These are phyloP conservation scores for Anthonomus grandis DNA, from an alignment of 1,140 invertebrate genomes.

Conservation along the genomic window DNA sequence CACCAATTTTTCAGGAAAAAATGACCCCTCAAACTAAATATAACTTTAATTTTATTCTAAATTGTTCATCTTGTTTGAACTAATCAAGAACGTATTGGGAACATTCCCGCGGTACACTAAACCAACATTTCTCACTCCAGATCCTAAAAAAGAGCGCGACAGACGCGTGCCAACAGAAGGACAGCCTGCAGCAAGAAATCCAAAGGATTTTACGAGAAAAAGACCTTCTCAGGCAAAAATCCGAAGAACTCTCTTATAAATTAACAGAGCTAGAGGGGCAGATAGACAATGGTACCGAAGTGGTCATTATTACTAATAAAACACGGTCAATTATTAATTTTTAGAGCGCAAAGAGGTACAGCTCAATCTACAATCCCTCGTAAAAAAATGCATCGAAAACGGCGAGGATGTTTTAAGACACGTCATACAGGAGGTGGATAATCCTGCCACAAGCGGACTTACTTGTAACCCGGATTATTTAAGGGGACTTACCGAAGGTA, in stretches of 20 bases:
- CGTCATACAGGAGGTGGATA: slow-evolving; percentile 64
- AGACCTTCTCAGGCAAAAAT: slow-evolving; percentile 42
- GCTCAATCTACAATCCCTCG: slow-evolving; percentile 35
- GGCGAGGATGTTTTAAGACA: slow-evolving; percentile 59
- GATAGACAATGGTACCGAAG: slow-evolving; percentile 17
- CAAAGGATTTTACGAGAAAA: slow-evolving; percentile 40
- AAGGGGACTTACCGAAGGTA: slow-evolving; percentile 45
- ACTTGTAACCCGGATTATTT: slow-evolving; percentile 70
- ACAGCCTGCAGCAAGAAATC: slow-evolving; percentile 40
- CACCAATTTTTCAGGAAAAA: no score
- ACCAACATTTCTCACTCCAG: no score
- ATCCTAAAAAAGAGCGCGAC: slow-evolving; percentile 43
- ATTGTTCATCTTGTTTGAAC: no score
- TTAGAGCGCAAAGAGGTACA: slow-evolving; percentile 36
- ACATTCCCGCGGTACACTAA: no score
- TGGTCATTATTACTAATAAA: not conserved
- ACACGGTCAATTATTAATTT: not conserved
- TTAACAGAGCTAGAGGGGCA: slow-evolving; percentile 28
- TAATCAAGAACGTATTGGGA: no score
- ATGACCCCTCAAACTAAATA: no score
- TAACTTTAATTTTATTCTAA: no score
- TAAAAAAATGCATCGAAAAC: slow-evolving; percentile 51
- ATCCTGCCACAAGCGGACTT: slow-evolving; percentile 64
- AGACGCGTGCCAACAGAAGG: slow-evolving; percentile 38
- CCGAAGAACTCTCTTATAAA: slow-evolving; percentile 38